Evolutionary conservation across 2,888 invertebrate species (phyloP).

Genomic region (Ichneumoninae sp.): DNA sequence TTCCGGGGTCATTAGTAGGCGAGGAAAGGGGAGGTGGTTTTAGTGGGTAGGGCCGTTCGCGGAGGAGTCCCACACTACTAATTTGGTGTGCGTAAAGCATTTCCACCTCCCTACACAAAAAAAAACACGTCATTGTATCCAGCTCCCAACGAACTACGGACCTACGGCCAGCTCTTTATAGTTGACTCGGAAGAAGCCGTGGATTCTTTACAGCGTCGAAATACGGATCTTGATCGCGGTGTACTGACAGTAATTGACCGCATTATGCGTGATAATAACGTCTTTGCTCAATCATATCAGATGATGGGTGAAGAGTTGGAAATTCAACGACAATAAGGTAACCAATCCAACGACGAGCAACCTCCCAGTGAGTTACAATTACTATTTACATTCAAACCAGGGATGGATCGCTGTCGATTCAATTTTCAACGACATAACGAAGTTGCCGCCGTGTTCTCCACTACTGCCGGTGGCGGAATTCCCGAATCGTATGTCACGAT

Average conservation of each 20-base stretch:
- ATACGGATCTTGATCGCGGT: too few relatives aligned
- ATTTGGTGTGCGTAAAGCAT: slow-evolving; percentile 6
- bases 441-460: slow-evolving; percentile 64
- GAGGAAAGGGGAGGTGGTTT: background rate
- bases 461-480: slow-evolving; percentile 65
- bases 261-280: too few relatives aligned
- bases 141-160: too few relatives aligned
- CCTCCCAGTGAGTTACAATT: slow-evolving; percentile 47
- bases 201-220: slow-evolving; percentile 1
- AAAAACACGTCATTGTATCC: too few relatives aligned
- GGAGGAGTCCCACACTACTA: slow-evolving; percentile 28
- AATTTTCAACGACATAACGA: slow-evolving; percentile 64
- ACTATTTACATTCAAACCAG: slow-evolving; percentile 6
- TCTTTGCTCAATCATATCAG: background rate
- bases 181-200: too few relatives aligned
- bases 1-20: background rate
- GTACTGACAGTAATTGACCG: too few relatives aligned
- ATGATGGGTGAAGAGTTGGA: slow-evolving; percentile 52
- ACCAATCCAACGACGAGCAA: too few relatives aligned
- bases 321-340: slow-evolving; percentile 20
- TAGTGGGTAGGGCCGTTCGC: slow-evolving; percentile 12
- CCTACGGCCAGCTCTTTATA: too few relatives aligned
- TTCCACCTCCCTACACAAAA: background rate
- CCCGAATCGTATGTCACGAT: slow-evolving; percentile 64
- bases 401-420: slow-evolving; percentile 4